Conservation (phyloP, 2,113 vertebrate genomes). For the Phodopus roborovskii region DNA sequence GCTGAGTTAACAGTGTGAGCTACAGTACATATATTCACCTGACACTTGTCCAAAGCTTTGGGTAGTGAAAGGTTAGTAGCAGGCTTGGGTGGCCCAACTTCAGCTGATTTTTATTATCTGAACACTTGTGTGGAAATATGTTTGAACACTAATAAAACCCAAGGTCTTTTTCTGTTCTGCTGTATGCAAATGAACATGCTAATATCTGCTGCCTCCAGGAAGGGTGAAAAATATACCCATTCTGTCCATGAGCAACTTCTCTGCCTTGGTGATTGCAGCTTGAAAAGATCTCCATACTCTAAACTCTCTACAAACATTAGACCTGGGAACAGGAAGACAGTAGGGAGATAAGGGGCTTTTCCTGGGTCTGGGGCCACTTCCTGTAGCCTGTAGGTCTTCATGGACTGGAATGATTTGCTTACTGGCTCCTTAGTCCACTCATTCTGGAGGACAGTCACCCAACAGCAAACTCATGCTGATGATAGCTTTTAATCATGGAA, state of each 20-base stretch:
- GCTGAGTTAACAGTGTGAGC: conserved; percentile 65
- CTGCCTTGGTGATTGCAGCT: not conserved
- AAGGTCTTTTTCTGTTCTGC: not conserved
- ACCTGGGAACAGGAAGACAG: not conserved
- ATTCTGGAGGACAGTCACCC: conserved; percentile 25
- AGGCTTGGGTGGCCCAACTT: not conserved
- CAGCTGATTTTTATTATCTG: not conserved
- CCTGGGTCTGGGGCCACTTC: not conserved
- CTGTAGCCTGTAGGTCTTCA: not conserved
- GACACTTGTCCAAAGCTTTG: conserved; percentile 42
- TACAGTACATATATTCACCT: conserved; percentile 57
- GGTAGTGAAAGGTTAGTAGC: conserved; percentile 9
- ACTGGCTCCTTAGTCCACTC: not conserved
- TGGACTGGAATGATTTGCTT: not conserved
- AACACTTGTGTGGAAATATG: not conserved
- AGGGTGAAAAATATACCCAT: not conserved
- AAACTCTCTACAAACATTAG: conserved; percentile 17
- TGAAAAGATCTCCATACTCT: conserved; percentile 2
- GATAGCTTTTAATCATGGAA: conserved; percentile 70
- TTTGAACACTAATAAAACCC: not conserved
- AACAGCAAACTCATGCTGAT: conserved; percentile 46
- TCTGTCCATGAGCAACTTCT: not conserved
- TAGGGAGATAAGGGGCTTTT: not conserved
- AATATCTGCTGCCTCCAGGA: not conserved
- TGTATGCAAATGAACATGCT: not conserved